phyloP scores from a whole-genome alignment of 2,113 vertebrate genomes.

The Anguilla japonica region DNA sequence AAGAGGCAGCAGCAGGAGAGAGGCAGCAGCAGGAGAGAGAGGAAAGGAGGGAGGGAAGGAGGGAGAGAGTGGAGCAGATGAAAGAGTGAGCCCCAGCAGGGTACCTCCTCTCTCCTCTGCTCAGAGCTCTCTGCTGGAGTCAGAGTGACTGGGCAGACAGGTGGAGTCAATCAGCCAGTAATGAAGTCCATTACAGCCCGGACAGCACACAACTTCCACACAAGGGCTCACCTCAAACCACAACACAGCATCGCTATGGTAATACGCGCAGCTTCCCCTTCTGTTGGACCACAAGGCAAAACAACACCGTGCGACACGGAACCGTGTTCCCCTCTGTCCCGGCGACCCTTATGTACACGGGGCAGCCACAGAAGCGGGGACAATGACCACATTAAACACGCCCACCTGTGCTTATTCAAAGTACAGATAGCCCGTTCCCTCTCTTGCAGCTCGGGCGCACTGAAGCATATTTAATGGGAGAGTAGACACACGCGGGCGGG shows the following conservation, averaged over 20 bases:
- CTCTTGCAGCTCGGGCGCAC: background rate
- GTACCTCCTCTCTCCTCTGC: slow-evolving; percentile 48
- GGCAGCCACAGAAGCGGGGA: background rate
- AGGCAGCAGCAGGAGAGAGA: slow-evolving; percentile 56
- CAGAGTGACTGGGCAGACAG: too few species aligned
- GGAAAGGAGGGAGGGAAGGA: slow-evolving; percentile 47
- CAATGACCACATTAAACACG: background rate
- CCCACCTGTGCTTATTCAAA: slow-evolving; percentile 20
- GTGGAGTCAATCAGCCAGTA: background rate
- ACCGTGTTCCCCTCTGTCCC: too few species aligned
- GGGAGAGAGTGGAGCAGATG: slow-evolving; percentile 36
- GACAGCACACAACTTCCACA: background rate
- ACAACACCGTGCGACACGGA: background rate
- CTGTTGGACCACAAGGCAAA: background rate
- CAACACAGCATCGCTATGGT: background rate
- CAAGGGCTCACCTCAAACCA: background rate
- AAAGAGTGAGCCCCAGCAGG: slow-evolving; percentile 59
- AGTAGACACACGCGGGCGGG: slow-evolving; percentile 2
- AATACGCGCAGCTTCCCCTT: background rate
- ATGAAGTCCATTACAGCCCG: background rate
- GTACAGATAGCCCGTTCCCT: slow-evolving; percentile 4
- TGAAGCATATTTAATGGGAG: slow-evolving; percentile 16
- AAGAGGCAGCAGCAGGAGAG: slow-evolving; percentile 44
- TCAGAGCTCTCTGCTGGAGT: background rate
- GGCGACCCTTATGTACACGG: background rate